Conservation (phyloP, 2,797 vertebrate genomes). For the Protosalanx chinensis region DNA sequence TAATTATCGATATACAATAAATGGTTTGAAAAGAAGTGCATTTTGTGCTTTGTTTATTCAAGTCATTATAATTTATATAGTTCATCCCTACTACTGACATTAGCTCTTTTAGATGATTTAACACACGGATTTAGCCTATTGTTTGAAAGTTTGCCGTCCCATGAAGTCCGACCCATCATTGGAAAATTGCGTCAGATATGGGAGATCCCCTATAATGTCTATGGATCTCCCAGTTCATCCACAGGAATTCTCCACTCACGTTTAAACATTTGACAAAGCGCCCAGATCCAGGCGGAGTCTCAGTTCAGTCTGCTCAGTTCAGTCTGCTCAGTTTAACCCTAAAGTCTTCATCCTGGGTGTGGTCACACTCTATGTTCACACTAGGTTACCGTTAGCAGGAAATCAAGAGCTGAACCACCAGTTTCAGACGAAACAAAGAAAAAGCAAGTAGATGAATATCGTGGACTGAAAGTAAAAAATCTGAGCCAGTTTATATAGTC, state of each 20-base stretch:
- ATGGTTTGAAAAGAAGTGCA: too few species aligned
- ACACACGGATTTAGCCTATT: not conserved
- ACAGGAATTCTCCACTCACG: conserved; percentile 26
- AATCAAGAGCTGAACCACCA: conserved; percentile 58
- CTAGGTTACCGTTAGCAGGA: conserved; percentile 79
- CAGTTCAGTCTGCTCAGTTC: too few species aligned
- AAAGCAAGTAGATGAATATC: conserved; percentile 25
- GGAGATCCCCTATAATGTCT: conserved; percentile 21
- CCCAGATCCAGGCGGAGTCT: conserved; percentile 64
- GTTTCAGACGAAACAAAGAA: conserved; percentile 63
- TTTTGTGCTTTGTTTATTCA: not conserved
- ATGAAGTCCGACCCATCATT: not conserved
- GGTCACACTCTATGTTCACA: conserved; percentile 65
- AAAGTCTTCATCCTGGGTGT: conserved; percentile 75
- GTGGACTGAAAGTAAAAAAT: conserved; percentile 32
- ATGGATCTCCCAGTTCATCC: not conserved
- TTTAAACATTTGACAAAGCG: conserved; percentile 27
- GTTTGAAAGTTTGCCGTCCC: not conserved
- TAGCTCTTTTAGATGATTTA: not conserved
- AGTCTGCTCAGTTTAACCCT: conserved; percentile 31
- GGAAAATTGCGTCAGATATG: conserved; percentile 26
- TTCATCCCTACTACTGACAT: not conserved
- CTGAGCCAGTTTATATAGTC: conserved; percentile 21
- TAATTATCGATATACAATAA: too few species aligned
- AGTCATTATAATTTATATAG: not conserved